Evolutionary conservation across 2,797 vertebrate species (phyloP).

Genomic region (Falco columbarius): DNA sequence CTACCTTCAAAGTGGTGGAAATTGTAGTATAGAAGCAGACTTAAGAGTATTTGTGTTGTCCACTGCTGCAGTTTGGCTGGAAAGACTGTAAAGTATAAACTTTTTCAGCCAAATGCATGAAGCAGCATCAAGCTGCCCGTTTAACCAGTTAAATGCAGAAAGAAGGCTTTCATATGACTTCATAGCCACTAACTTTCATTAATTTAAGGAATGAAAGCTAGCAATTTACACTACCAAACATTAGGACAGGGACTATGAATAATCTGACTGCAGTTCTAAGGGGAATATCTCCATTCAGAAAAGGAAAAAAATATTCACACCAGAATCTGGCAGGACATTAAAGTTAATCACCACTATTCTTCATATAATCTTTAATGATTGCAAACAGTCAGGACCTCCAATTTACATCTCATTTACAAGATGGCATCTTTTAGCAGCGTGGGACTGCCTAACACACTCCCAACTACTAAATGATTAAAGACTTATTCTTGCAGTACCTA

Average conservation of each 20-base stretch:
- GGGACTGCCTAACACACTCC: slow-evolving; percentile 5
- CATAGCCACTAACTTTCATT: neutral
- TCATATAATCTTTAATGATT: slow-evolving; percentile 60
- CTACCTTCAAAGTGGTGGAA: neutral
- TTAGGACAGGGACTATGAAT: neutral
- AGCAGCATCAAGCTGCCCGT: neutral
- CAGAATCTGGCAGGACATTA: slow-evolving; percentile 50
- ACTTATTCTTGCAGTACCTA: slow-evolving; percentile 13
- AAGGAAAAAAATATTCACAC: slow-evolving; percentile 26
- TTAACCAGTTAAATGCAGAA: neutral
- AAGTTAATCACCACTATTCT: slow-evolving; percentile 44
- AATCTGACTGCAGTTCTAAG: neutral
- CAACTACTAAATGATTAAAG: slow-evolving; percentile 47
- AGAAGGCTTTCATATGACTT: neutral
- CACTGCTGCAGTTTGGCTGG: neutral
- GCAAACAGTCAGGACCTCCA: slow-evolving; percentile 55
- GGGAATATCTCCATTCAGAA: neutral
- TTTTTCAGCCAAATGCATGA: neutral
- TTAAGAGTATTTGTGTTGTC: neutral
- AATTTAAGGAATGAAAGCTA: neutral
- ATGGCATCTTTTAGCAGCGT: slow-evolving; percentile 36
- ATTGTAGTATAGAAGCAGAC: neutral
- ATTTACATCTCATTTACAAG: slow-evolving; percentile 65
- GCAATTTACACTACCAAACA: neutral
- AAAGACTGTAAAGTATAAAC: neutral